Base-by-base conservation (phyloP, 2,797 vertebrate species). In the Silurus lanzhouensis region DNA sequence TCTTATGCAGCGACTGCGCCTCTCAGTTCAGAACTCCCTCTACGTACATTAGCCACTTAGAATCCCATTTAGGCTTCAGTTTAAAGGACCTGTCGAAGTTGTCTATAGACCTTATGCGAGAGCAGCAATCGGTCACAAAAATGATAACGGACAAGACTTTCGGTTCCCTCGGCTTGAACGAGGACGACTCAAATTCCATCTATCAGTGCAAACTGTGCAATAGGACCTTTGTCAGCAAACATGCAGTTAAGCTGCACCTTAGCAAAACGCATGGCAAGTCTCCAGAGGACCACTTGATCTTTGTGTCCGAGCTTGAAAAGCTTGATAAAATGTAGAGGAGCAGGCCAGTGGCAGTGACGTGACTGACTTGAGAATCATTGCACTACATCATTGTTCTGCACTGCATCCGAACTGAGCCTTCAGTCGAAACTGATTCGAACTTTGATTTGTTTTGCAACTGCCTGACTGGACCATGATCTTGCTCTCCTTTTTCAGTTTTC, bases 221-320 rank as follows among this genome's bases (percentile, higher is more conserved):
- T 95, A 97, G 98, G 94, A 99, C 98, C 92, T 99, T 99, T 94
- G 95, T 96, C 91, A 99, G 98, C 96, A 99, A 99, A 92, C 98
- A 99, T 89, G 98, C 98, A 90, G 97, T 99, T 92, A 99, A 99
- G 95, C 96, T 99, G 96, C 98, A 99, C 95, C 97, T 99, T 93
- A 99, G 98, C 93, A 99, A 99, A 96, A 98, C 98, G 84, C 98
- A 99, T 17, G 97, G 98, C 92, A 99, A 99, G 94, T 98, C 98
- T 85, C 97, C 98, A 2, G 98, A 99, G 94, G 98, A 99, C 96
- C 98, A 99, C 93, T 95, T 99, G 92, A 96, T 98, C 94, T 99
- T 98, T 91, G 97, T 99, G 93, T 97, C 96, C 86, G 97, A 98
- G 94, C 93, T 99, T 94, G 98, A 99, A 94, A 99, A 99, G 95